These are phyloP conservation scores for Smutsia temminckii DNA, from an alignment of 2,797 vertebrate species.

Conservation along the genomic window DNA sequence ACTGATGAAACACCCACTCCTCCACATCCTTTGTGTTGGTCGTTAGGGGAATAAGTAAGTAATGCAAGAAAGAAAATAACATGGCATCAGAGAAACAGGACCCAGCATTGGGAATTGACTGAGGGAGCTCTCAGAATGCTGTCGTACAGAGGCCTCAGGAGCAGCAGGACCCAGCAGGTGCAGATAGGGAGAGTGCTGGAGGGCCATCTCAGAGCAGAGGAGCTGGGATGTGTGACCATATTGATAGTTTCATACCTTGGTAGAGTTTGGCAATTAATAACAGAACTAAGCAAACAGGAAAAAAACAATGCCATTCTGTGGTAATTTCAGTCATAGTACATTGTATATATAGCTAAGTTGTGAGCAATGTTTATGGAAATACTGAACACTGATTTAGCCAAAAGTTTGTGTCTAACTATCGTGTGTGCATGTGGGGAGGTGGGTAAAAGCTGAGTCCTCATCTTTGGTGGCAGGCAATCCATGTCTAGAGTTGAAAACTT, in stretches of 20 bases:
- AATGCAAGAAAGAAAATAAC: not conserved
- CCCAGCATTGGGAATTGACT: accelerated
- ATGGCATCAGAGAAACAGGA: not conserved
- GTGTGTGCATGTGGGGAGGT: accelerated
- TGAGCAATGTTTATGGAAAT: not conserved
- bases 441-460: not conserved
- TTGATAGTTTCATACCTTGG: too few species aligned
- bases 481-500: not conserved
- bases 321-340: not conserved
- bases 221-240: accelerated
- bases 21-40: not conserved
- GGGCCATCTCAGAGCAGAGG: accelerated
- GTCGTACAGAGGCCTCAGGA: not conserved
- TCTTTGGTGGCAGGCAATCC: not conserved
- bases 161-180: accelerated
- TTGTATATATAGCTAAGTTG: not conserved
- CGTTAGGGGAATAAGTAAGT: not conserved
- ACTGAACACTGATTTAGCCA: not conserved
- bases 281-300: not conserved
- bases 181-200: accelerated
- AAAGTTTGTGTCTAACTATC: accelerated
- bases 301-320: not conserved
- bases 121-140: accelerated
- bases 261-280: not conserved
- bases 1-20: not conserved